Evolutionary conservation across 2,797 vertebrate species (phyloP).

Genomic region (Phataginus tricuspis): DNA sequence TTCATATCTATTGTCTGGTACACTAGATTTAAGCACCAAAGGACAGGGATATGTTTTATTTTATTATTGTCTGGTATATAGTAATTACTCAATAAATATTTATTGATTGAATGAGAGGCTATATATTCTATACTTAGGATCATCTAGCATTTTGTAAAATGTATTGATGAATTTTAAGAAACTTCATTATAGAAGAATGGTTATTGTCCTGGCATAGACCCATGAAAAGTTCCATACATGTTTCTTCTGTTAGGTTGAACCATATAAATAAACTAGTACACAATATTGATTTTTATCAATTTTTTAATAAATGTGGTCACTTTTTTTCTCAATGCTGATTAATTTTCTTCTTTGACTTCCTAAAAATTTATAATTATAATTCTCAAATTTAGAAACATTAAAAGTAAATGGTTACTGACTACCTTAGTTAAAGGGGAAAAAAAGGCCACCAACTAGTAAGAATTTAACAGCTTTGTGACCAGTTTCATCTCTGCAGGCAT

Average conservation of each 20-base stretch:
- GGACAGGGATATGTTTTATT: neutral
- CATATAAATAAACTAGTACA: neutral
- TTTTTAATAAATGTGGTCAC: neutral
- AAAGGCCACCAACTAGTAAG: neutral
- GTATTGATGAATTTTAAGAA: neutral
- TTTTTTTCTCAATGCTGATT: neutral
- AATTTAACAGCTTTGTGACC: neutral
- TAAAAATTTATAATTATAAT: neutral
- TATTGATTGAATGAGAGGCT: neutral
- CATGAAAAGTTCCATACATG: neutral
- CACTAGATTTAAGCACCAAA: neutral
- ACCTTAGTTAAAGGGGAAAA: neutral
- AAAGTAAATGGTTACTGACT: neutral
- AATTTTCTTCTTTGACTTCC: neutral
- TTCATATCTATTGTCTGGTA: neutral
- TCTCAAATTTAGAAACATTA: neutral
- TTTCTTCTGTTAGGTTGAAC: neutral
- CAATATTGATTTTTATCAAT: neutral
- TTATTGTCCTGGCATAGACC: neutral
- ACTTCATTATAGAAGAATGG: neutral
- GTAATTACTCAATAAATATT: neutral
- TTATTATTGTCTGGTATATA: neutral
- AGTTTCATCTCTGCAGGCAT: fast-evolving
- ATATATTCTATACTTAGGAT: neutral
- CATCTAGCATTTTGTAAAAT: neutral